Base-by-base conservation (phyloP, 2,888 invertebrate genomes). In the Urechis unicinctus region DNA sequence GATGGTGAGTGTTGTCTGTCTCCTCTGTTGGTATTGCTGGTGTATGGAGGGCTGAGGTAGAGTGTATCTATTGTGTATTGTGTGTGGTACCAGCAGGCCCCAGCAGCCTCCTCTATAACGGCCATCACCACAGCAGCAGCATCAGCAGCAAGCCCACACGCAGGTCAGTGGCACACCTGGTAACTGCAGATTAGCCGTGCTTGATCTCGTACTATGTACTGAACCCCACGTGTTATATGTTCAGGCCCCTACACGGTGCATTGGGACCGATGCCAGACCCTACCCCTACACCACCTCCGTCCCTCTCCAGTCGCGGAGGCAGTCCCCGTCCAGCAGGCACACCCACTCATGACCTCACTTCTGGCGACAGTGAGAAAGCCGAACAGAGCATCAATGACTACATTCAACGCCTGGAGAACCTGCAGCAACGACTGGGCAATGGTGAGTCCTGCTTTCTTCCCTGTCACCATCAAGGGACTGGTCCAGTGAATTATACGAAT, bases 401-500 rank as follows among this genome's bases (percentile, higher is more conserved):
- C 56, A 58, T 62, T 28, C 47, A 58, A 25, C 52, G 58, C 17
- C 47, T 62, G 13, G 60, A 60, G 30, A 50, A 53, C 49, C 47
- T 62, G n/a, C 58, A 62, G 53, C 52, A 30, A 36, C 36, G 36
- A 17, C 36, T 36, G 36, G 36, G 36, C 36, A 9, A 36, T 9
- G 36, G 36, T 36, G 9, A 36, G 36, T 36, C n/a, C n/a, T n/a
- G n/a, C n/a, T n/a, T n/a, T n/a, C n/a, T n/a, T n/a, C n/a, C n/a
- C n/a, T n/a, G n/a, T n/a, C n/a, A n/a, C n/a, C n/a, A n/a, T n/a
- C n/a, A n/a, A n/a, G n/a, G n/a, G n/a, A n/a, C n/a, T n/a, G n/a
- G n/a, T n/a, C n/a, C n/a, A n/a, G n/a, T n/a, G n/a, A n/a, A n/a
- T n/a, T n/a, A n/a, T n/a, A n/a, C n/a, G n/a, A n/a, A n/a, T n/a